A percentile compares a stretch with the other conserved stretches of the same genome.
Conservation (phyloP, 2,113 vertebrate genomes). For the Anas platyrhynchos region DNA sequence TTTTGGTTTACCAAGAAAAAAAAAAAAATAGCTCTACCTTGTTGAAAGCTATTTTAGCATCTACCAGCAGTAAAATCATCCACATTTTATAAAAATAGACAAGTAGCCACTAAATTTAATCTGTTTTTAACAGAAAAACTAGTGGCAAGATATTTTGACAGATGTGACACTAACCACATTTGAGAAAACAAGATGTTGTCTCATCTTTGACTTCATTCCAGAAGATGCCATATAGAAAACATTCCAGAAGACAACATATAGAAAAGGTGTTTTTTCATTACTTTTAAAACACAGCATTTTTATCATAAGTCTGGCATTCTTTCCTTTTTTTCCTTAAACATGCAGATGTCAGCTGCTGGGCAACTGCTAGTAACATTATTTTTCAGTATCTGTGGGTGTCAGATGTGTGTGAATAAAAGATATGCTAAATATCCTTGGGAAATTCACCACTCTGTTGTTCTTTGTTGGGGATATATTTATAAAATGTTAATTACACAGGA, state of each 20-base stretch:
- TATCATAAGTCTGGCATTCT: not conserved
- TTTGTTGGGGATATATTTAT: not conserved
- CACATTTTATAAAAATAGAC: not conserved
- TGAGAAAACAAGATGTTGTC: not conserved
- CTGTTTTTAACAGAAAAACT: not conserved
- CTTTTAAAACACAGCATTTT: not conserved
- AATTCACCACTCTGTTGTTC: not conserved
- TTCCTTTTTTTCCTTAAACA: not conserved
- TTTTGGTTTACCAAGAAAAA: not conserved
- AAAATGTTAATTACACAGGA: not conserved
- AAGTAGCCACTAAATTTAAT: not conserved
- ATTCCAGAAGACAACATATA: not conserved
- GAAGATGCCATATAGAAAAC: not conserved
- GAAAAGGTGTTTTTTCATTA: not conserved
- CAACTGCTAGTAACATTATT: not conserved
- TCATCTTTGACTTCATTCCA: not conserved
- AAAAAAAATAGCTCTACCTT: not conserved
- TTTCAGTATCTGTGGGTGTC: not conserved
- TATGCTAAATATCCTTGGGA: not conserved
- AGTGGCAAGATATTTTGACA: not conserved
- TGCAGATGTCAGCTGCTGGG: not conserved
- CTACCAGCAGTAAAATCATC: not conserved
- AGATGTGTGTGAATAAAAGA: not conserved
- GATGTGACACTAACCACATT: not conserved
- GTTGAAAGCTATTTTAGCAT: not conserved